phyloP scores from a whole-genome alignment of 2,888 invertebrate genomes.

The Halictus ligatus region DNA sequence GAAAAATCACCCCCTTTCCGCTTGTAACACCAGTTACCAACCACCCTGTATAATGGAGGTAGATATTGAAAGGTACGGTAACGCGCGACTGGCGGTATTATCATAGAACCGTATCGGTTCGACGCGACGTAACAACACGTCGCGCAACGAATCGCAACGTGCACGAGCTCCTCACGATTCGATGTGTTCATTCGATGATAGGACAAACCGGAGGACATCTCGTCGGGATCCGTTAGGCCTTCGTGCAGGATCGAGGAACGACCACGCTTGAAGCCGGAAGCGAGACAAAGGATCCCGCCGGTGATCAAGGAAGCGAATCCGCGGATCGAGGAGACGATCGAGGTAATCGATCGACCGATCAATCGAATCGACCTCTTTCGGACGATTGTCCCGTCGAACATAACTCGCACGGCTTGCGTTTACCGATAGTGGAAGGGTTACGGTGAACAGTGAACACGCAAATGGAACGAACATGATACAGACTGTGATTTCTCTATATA shows the following conservation, averaged over 20 bases:
- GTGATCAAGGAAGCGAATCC: constrained; percentile 56
- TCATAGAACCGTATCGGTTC: neutral
- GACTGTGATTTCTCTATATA: too few relatives aligned
- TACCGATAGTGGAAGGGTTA: neutral
- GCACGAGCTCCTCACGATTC: neutral
- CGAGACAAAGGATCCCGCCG: constrained; percentile 71
- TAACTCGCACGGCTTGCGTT: neutral
- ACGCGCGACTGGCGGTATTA: neutral
- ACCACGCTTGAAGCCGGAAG: constrained; percentile 65
- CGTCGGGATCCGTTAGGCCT: constrained; percentile 35
- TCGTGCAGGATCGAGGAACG: constrained; percentile 63
- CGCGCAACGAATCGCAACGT: neutral
- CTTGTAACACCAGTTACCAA: too few relatives aligned
- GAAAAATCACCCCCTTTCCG: too few relatives aligned
- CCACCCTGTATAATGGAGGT: too few relatives aligned
- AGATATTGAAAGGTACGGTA: neutral
- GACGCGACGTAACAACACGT: neutral
- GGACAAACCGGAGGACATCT: constrained; percentile 48
- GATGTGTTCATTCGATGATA: constrained; percentile 37
- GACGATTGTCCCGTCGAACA: neutral
- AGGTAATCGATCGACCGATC: constrained; percentile 68
- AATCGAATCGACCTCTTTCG: neutral
- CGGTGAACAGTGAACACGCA: neutral
- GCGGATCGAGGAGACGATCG: constrained; percentile 61
- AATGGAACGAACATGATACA: neutral